Conservation (phyloP, 2,888 invertebrate species). For the Drosophila seclusa region DNA sequence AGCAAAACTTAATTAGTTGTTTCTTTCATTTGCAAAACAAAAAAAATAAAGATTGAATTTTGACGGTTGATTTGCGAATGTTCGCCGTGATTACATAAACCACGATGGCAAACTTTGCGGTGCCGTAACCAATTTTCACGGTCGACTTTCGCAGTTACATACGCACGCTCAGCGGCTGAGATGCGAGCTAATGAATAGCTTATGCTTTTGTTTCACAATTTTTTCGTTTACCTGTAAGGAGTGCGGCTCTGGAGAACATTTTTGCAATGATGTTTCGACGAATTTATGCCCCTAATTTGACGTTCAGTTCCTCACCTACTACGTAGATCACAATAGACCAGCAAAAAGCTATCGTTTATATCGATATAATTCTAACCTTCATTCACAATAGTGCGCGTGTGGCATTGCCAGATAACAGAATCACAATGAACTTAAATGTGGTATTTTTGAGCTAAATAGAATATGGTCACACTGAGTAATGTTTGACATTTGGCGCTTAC, state of each 20-base stretch:
- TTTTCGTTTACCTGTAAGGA: slow-evolving; percentile 88
- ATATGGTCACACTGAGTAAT: no score
- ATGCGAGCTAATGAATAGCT: background rate
- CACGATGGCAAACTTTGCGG: slow-evolving; percentile 57
- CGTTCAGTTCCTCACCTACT: slow-evolving; percentile 49
- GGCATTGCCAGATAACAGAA: slow-evolving; percentile 32
- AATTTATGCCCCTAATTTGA: slow-evolving; percentile 75
- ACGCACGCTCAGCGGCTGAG: slow-evolving; percentile 2
- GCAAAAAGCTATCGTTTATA: slow-evolving; percentile 25
- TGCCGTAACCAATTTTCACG: slow-evolving; percentile 78
- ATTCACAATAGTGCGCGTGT: slow-evolving; percentile 34
- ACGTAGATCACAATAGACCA: slow-evolving; percentile 44
- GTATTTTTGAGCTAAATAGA: background rate
- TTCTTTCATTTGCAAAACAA: slow-evolving; percentile 12
- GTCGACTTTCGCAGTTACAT: slow-evolving; percentile 39
- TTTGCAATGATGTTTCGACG: slow-evolving; percentile 83
- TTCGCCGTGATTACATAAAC: slow-evolving; percentile 83
- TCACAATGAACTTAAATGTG: background rate
- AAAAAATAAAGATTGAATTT: slow-evolving; percentile 30
- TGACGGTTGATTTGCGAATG: slow-evolving; percentile 52
- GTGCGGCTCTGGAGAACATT: slow-evolving; percentile 89
- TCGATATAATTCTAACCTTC: slow-evolving; percentile 16
- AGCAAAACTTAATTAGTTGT: slow-evolving; percentile 33
- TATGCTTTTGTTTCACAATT: slow-evolving; percentile 7
- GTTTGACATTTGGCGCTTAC: background rate